phyloP scores from a whole-genome alignment of 1,140 invertebrate species.

The Dufourea novaeangliae region DNA sequence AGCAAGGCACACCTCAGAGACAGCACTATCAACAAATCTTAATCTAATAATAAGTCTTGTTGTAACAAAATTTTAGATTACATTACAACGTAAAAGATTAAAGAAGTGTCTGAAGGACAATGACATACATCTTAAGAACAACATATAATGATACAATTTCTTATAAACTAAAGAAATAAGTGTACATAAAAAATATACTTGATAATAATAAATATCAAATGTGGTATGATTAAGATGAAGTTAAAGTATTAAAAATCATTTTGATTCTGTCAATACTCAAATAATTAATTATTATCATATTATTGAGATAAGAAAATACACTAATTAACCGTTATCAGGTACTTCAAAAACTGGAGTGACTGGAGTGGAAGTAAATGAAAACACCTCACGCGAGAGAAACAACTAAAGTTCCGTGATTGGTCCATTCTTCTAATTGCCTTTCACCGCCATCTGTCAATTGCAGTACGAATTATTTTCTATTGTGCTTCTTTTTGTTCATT shows the following conservation, averaged over 20 bases:
- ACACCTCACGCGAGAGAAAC: background rate
- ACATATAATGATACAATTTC: background rate
- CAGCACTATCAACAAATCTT: slow-evolving; percentile 5
- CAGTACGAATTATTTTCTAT: slow-evolving; percentile 24
- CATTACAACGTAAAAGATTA: background rate
- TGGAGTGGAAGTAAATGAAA: background rate
- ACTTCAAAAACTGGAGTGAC: no score
- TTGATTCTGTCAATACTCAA: background rate
- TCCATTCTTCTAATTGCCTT: slow-evolving; percentile 21
- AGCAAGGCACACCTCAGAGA: background rate
- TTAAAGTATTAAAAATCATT: background rate
- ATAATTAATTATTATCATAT: background rate
- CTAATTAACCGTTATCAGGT: background rate
- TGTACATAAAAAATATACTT: background rate
- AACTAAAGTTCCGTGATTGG: slow-evolving; percentile 7
- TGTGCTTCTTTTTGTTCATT: slow-evolving; percentile 40
- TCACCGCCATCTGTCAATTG: slow-evolving; percentile 37
- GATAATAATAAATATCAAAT: background rate
- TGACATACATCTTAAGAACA: background rate
- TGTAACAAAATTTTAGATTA: slow-evolving; percentile 1
- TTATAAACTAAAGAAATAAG: no score
- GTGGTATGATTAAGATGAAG: background rate
- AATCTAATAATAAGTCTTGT: background rate
- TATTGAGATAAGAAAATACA: background rate
- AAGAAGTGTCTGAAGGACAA: background rate